Evolutionary conservation across 2,113 vertebrate genomes (phyloP).

Genomic region (Butorides virescens): DNA sequence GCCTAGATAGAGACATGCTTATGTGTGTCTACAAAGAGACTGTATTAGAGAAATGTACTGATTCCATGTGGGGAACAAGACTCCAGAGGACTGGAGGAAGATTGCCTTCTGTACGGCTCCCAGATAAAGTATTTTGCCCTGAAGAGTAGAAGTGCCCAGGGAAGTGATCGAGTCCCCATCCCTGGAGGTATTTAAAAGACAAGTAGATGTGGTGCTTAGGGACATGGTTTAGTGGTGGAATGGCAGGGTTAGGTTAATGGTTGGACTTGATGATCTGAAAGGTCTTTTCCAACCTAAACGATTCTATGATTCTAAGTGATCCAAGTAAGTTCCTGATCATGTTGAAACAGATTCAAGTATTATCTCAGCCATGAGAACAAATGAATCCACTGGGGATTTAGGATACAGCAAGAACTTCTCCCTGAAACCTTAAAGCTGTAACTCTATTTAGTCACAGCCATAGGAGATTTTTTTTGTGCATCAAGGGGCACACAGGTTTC

Average conservation of each 20-base stretch:
- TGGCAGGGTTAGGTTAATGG: too few species aligned
- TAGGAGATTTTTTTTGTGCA: rapidly evolving
- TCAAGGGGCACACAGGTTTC: neutral
- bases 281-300: too few species aligned
- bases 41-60: neutral
- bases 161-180: too few species aligned
- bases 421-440: neutral
- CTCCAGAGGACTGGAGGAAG: neutral
- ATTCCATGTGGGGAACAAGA: neutral
- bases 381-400: neutral
- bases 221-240: too few species aligned
- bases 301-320: neutral
- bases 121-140: neutral
- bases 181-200: too few species aligned
- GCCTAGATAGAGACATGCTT: neutral
- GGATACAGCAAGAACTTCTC: neutral
- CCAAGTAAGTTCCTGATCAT: neutral
- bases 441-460: neutral
- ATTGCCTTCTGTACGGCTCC: neutral
- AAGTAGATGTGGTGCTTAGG: too few species aligned
- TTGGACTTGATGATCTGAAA: too few species aligned
- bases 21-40: neutral
- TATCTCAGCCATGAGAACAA: neutral
- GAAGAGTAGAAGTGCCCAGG: neutral
- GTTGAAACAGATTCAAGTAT: neutral